Base-by-base conservation (phyloP, 2,113 vertebrate genomes). In the Tragelaphus imberbis region DNA sequence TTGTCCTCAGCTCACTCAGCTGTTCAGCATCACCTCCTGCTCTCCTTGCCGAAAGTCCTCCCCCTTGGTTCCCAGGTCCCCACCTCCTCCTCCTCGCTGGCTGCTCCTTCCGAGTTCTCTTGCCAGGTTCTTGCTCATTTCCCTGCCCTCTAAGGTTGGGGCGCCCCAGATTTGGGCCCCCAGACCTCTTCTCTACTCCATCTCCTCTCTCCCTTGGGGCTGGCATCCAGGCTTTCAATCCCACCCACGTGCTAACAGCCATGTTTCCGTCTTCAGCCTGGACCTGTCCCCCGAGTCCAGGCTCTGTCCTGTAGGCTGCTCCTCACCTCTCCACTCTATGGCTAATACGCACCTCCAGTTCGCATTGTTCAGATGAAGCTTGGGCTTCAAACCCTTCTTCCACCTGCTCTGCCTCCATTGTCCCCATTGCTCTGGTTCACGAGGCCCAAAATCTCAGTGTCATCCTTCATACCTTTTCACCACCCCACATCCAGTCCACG, bases 21-120 rank as follows among this genome's bases (percentile, higher is more conserved):
- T 28, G 75, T 9, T 59, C 3, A 23, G 49, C 15, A 2, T 12
- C 19, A 6, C 9, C 27, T 1, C 56, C 0, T 0, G 6, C 15
- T 75, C 40, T 59, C 15, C 40, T 13, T 14, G 44, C 25, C 1
- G 0, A 40, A 63, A 17, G n/a, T 19, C 61, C n/a, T 33, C 44
- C 4, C 49, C 44, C 19, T 53, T 21, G 27, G 49, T n/a, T 91
- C 58, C 25, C 63, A 12, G 65, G 36, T 36, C 25, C 55, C 88
- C 7, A 2, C 49, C 8, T 21, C 84, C 28, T 33, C 27, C 44
- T 63, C 44, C 58, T 30, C 1, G 0, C 23, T 1, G 56, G 51
- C 92, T 71, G n/a, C 84, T 61, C 28, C 44, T 77, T n/a, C 79
- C 63, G 14, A 0, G 65, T 51, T 84, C 91, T 56, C 80, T 21